phyloP scores from a whole-genome alignment of 2,113 vertebrate genomes.

The Coregonus clupeaformis region DNA sequence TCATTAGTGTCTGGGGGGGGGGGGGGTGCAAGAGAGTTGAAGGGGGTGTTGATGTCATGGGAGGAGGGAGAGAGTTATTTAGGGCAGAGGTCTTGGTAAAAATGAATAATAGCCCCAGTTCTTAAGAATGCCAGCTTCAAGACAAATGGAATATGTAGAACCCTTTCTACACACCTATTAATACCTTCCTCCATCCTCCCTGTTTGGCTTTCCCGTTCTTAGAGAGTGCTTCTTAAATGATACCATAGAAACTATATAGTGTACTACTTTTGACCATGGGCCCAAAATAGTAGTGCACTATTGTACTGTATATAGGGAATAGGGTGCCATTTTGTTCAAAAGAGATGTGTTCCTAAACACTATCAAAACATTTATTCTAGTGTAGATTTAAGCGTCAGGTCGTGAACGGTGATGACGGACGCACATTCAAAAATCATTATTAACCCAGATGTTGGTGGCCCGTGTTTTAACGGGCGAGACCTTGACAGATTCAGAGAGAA shows the following conservation, averaged over 20 bases:
- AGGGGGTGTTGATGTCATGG: background rate
- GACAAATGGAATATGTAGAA: background rate
- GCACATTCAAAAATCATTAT: conserved; percentile 36
- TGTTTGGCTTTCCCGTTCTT: conserved; percentile 16
- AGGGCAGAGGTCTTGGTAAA: background rate
- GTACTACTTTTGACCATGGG: no score
- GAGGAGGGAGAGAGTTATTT: background rate
- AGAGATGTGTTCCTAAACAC: conserved; percentile 24
- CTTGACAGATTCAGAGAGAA: background rate
- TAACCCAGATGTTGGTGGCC: conserved; percentile 40
- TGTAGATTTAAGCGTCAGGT: conserved; percentile 25
- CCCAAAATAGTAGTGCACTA: no score
- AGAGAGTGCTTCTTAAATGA: conserved; percentile 15
- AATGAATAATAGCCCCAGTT: conserved; percentile 7
- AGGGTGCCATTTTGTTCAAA: background rate
- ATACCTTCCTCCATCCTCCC: background rate
- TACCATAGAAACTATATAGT: conserved; percentile 22
- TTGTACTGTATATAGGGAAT: no score
- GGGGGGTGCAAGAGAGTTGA: background rate
- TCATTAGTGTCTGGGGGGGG: conserved; percentile 22
- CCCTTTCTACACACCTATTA: conserved; percentile 21
- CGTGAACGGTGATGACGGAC: conserved; percentile 39
- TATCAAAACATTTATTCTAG: conserved; percentile 34
- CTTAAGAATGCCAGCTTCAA: conserved; percentile 10
- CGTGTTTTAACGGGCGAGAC: conserved; percentile 22